phyloP scores from a whole-genome alignment of 2,888 invertebrate genomes.

The Lithophane leautieri region DNA sequence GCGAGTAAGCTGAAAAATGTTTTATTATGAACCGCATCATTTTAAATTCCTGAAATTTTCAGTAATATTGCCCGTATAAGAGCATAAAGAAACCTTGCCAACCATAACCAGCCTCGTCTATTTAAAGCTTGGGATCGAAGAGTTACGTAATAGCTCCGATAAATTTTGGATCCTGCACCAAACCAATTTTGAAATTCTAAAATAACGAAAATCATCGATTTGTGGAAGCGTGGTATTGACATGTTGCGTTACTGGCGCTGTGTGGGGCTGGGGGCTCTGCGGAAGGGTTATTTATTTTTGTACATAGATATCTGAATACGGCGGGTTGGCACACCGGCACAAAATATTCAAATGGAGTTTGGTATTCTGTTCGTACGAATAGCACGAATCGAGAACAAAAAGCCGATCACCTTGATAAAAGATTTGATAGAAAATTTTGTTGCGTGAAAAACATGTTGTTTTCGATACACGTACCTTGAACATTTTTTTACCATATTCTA shows the following conservation, averaged over 20 bases:
- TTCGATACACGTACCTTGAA: constrained; percentile 3
- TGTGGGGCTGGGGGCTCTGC: constrained; percentile 14
- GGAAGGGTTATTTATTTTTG: constrained; percentile 58
- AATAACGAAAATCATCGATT: constrained; percentile 59
- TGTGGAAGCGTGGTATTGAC: constrained; percentile 55
- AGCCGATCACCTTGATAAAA: constrained; percentile 52
- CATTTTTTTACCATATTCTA: constrained; percentile 19
- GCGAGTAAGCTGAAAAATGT: constrained; percentile 23
- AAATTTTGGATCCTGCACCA: constrained; percentile 46
- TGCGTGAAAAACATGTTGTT: constrained; percentile 31
- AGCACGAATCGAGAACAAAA: constrained; percentile 54
- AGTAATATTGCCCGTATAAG: constrained; percentile 31
- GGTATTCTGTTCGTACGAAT: constrained; percentile 45
- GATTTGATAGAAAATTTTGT: constrained; percentile 41
- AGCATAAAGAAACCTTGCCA: constrained; percentile 46
- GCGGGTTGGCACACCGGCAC: constrained; percentile 34
- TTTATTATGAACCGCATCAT: not conserved
- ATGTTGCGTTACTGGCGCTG: constrained; percentile 41
- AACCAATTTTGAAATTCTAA: constrained; percentile 57
- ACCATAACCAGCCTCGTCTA: constrained; percentile 43
- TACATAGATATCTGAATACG: constrained; percentile 53
- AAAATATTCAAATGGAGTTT: constrained; percentile 63
- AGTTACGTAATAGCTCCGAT: constrained; percentile 52
- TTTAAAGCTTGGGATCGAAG: constrained; percentile 49
- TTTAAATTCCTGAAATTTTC: constrained; percentile 26